A percentile compares a stretch with the other conserved stretches of the same genome.
Evolutionary conservation across 2,888 invertebrate genomes (phyloP).

Genomic region (Oasisia sp.): DNA sequence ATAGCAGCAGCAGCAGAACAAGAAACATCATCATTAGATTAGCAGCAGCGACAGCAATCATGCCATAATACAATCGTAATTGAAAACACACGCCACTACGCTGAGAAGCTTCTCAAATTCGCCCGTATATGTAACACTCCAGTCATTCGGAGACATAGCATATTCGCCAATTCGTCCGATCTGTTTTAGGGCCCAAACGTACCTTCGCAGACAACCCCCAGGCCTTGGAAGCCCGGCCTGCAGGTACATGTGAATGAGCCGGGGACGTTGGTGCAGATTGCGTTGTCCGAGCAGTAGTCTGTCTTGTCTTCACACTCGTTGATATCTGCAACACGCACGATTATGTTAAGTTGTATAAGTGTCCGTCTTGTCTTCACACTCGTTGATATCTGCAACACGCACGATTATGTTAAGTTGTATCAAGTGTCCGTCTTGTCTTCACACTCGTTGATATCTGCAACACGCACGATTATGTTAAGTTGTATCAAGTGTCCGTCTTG

Average conservation of each 20-base stretch:
- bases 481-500: conserved; percentile 18
- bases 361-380: not conserved
- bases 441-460: conserved; percentile 21
- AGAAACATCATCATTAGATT: no score
- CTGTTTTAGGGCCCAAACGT: not conserved
- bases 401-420: no score
- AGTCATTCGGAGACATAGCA: not conserved
- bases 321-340: not conserved
- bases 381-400: conserved; percentile 20
- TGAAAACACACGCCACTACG: not conserved
- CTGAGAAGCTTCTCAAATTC: not conserved
- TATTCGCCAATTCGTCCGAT: not conserved
- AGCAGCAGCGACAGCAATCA: no score
- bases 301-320: conserved; percentile 18
- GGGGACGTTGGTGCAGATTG: conserved; percentile 13
- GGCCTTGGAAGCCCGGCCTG: not conserved
- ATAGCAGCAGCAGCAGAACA: no score
- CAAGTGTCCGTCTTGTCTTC: not conserved
- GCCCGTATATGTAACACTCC: not conserved
- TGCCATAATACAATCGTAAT: no score
- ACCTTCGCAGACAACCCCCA: not conserved
- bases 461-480: no score
- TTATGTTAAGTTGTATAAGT: no score
- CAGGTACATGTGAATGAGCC: conserved; percentile 20
- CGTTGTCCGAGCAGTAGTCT: conserved; percentile 20